phyloP scores from a whole-genome alignment of 2,113 vertebrate species.

The Pipa parva region DNA sequence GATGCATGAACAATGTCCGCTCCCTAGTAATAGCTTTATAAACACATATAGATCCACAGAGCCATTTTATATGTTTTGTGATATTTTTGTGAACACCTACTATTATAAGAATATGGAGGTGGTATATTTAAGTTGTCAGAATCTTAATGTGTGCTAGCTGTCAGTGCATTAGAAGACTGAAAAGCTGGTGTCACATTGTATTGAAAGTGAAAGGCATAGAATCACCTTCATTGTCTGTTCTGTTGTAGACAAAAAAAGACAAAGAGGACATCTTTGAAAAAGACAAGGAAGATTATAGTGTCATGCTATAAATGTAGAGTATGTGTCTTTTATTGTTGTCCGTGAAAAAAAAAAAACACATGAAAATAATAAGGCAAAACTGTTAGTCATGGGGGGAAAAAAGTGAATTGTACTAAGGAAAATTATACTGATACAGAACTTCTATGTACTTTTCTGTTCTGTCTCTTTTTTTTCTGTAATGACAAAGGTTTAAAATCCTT shows the following conservation, averaged over 20 bases:
- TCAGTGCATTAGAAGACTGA: conserved; percentile 24
- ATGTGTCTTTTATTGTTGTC: conserved; percentile 21
- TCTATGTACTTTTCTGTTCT: too few species aligned
- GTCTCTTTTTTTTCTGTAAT: too few species aligned
- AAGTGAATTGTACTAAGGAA: not conserved
- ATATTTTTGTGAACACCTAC: conserved; percentile 29
- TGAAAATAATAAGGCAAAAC: conserved; percentile 29
- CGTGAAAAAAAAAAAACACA: conserved; percentile 14
- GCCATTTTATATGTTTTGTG: conserved; percentile 18
- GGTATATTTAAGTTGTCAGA: conserved; percentile 43
- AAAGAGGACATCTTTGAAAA: conserved; percentile 41
- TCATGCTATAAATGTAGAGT: conserved; percentile 41
- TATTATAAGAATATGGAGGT: conserved; percentile 33
- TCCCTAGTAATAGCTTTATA: conserved; percentile 1
- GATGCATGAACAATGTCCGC: not conserved
- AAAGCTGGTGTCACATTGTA: conserved; percentile 40
- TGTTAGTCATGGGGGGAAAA: not conserved
- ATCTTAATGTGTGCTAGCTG: conserved; percentile 16
- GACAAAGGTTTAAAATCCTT: too few species aligned
- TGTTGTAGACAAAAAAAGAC: conserved; percentile 19
- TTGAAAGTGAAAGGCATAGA: conserved; percentile 29
- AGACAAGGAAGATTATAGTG: conserved; percentile 41
- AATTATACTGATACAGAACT: not conserved
- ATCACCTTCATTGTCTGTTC: conserved; percentile 35
- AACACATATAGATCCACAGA: conserved; percentile 16